Base-by-base conservation (phyloP, 2,113 vertebrate species). In the Athene noctua region DNA sequence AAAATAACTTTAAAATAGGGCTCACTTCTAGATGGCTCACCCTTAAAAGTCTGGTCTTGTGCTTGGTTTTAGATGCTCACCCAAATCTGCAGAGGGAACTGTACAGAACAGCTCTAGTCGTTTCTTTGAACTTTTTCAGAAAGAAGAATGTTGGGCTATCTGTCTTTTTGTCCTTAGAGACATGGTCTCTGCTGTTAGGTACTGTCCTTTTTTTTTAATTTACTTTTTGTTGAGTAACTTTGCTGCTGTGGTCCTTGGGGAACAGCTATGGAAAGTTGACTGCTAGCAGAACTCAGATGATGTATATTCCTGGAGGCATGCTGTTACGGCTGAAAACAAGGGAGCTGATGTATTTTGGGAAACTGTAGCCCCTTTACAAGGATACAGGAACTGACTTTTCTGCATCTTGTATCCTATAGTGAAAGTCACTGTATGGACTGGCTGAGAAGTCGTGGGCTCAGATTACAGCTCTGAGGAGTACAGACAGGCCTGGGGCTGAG, bases 1-100 rank as follows among this genome's bases (percentile, higher is more conserved):
- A 96, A 96, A 97, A 97, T 94, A 94, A 79, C 74, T 90, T 1
- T 3, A 59, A 94, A 96, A 44, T 78, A 93, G 63, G 63, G 14
- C 57, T 72, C 26, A 10, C 15, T 95, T 88, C 47, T 80, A 36
- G 59, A 62, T 86, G 42, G 10, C 88, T 96, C 47, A 84, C 61
- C 47, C 86, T 94, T 84, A n/a, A 44, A 88, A 59, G 52, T 44
- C 75, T 23, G 21, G 52, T 55, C 72, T 71, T 66, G 23, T 11
- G 11, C 26, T 88, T 83, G 17, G 17, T 83, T 93, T 92, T 83
- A 77, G 42, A 42, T 52, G 29, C 63, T 84, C 80, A 62, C 61
- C 34, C 49, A 88, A 5, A 70, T 73, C 54, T 73, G n/a, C 83
- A 73, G 70, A 85, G 66, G 38, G 32, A 62, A 72, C 36, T 18